Evolutionary conservation across 2,888 invertebrate genomes (phyloP), one percentile per base, ranked within the genome.

Genomic region (Desoria tigrina): DNA sequence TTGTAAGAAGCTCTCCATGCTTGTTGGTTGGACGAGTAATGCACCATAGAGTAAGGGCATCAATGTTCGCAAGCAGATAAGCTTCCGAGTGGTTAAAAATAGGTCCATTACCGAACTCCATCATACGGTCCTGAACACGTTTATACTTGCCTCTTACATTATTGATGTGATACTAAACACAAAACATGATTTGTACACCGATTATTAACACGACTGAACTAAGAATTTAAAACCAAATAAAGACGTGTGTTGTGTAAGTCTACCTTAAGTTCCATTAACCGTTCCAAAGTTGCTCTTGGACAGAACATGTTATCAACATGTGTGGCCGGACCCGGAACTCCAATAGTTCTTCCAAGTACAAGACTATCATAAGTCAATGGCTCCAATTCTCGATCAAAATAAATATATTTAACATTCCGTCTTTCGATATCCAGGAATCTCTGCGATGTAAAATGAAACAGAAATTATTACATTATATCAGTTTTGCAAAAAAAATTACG

Each of bases 21-120:
- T n/a, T n/a, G n/a, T n/a, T n/a, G n/a, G n/a, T n/a, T n/a, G n/a
- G n/a, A n/a, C 86, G 83, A 0, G 95, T 94, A 76, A 99, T 94
- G 87, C 94, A 91, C 79, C 89, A 93, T 77, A 91, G 87, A 78
- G 91, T 90, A 42, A 90, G 87, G 58, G 89, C 89, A 81, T 99
- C 97, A 78, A 99, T 90, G 79, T 99, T 97, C 0, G 98, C 98
- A 91, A 97, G 95, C 83, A 99, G 97, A 76, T 98, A 89, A 1
- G 98, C 97, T 11, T 66, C 66, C 11, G 64, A 84, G 79, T 97
- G 98, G 69, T 92, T 85, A 79, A 98, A 99, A 79, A 90, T 51
- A 6, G 63, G 57, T 24, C 63, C 63, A n/a, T n/a, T n/a, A 16
- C 32, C 60, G 45, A 63, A 67, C 9, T 63, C 63, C 32, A 61